A percentile compares a stretch with the other conserved stretches of the same genome.
phyloP scores from a whole-genome alignment of 2,113 vertebrate species.

The Piaya cayana region DNA sequence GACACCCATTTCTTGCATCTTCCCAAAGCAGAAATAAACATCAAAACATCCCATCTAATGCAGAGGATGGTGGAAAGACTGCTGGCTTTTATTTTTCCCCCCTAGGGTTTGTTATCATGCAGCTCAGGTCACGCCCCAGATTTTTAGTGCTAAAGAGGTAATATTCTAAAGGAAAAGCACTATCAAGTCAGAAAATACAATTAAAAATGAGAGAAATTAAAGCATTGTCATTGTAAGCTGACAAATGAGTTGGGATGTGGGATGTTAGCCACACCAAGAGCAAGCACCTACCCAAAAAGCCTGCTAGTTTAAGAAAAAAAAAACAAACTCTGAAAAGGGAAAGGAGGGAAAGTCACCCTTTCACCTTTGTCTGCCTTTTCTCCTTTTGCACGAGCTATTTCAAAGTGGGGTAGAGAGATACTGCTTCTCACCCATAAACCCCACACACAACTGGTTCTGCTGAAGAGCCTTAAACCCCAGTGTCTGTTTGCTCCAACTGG shows the following conservation, averaged over 20 bases:
- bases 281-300: background rate
- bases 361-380: background rate
- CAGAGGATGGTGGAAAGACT: background rate
- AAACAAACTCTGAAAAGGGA: background rate
- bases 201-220: background rate
- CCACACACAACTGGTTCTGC: background rate
- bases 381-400: background rate
- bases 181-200: background rate
- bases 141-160: background rate
- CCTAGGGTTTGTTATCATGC: rapidly evolving
- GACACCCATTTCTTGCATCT: background rate
- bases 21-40: background rate
- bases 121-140: background rate
- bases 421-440: background rate
- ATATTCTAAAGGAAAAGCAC: background rate
- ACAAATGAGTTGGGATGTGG: background rate
- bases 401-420: background rate
- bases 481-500: background rate
- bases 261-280: rapidly evolving
- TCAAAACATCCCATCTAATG: background rate
- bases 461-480: background rate
- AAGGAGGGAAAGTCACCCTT: background rate
- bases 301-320: background rate
- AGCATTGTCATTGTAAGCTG: background rate
- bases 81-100: rapidly evolving